phyloP scores from a whole-genome alignment of 2,113 vertebrate genomes.

The Spea bombifrons region DNA sequence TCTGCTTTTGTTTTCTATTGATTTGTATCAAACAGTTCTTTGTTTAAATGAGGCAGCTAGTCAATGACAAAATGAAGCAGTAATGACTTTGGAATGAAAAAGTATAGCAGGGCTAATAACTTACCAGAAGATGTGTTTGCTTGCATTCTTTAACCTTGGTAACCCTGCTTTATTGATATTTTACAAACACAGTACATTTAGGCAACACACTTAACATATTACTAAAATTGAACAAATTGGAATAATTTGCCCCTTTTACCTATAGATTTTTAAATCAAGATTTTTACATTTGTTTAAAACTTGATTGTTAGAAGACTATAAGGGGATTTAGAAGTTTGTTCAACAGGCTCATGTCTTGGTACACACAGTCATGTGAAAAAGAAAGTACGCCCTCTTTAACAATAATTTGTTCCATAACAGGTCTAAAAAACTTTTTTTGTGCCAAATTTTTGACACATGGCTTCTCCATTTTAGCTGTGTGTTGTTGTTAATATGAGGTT shows the following conservation, averaged over 20 bases:
- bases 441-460: too few relatives aligned
- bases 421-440: too few relatives aligned
- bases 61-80: slow-evolving; percentile 42
- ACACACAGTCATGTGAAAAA: too few relatives aligned
- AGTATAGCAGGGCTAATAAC: slow-evolving; percentile 39
- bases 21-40: slow-evolving; percentile 36
- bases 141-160: slow-evolving; percentile 43
- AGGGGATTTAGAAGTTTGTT: too few relatives aligned
- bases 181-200: slow-evolving; percentile 42
- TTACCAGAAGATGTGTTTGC: slow-evolving; percentile 40
- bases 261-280: slow-evolving; percentile 25
- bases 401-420: too few relatives aligned
- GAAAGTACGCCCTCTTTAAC: too few relatives aligned
- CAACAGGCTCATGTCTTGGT: too few relatives aligned
- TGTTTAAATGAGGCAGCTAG: slow-evolving; percentile 44
- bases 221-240: slow-evolving; percentile 30
- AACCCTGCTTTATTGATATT: slow-evolving; percentile 40
- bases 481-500: too few relatives aligned
- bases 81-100: slow-evolving; percentile 44
- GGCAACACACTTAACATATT: slow-evolving; percentile 28
- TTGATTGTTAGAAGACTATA: slow-evolving; percentile 13
- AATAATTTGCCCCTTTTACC: slow-evolving; percentile 29
- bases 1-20: slow-evolving; percentile 40
- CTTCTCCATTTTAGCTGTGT: too few relatives aligned
- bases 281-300: too few relatives aligned